Base-by-base conservation (phyloP, 1,140 invertebrate species). In the Drosophila pachea region DNA sequence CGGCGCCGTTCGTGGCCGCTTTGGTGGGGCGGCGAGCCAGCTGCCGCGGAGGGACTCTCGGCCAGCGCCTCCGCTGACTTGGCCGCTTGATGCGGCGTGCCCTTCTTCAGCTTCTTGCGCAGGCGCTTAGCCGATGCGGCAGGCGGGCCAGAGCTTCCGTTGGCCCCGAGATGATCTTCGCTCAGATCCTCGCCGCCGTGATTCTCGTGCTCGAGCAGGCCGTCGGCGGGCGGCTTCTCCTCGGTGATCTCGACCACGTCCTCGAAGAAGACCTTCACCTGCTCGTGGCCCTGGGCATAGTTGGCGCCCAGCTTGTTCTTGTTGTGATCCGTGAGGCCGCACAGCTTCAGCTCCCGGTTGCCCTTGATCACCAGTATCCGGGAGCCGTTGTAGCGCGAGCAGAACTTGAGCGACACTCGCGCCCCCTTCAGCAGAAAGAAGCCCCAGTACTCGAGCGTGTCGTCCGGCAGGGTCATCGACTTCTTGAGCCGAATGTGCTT, bases 401-500 rank as follows among this genome's bases (percentile, higher is more conserved):
- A 97, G 38, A 95, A 93, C 72, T 94, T 94, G 7, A 96, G 89
- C 50, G 92, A 91, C 2, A 96, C 94, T 11, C 91, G 93, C 9
- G 95, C 94, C 12, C 95, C 95, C 88, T 93, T 92, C 22, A 95
- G 91, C 11, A 97, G 88, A 90, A 94, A 96, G 91, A 97, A 97
- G 22, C 95, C 95, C 95, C 95, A 97, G 89, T 96, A 97, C 88
- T 96, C 95, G 36, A 96, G 90, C 22, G 95, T 95, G 79, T 97
- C 95, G 90, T 96, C 95, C 1, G 94, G 94, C 69, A 97, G 89
- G 7, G 90, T 92, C 93, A 97, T 95, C 45, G 94, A 94, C 83
- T 96, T 95, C 78, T 93, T 94, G 76, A 96, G 90, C 67, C 92
- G 90, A 73, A 96, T 93, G 81, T 94, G 94, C 89, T 95, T 95